These are phyloP conservation scores for Cygnus atratus DNA, from an alignment of 2,113 vertebrate genomes.

Conservation along the genomic window DNA sequence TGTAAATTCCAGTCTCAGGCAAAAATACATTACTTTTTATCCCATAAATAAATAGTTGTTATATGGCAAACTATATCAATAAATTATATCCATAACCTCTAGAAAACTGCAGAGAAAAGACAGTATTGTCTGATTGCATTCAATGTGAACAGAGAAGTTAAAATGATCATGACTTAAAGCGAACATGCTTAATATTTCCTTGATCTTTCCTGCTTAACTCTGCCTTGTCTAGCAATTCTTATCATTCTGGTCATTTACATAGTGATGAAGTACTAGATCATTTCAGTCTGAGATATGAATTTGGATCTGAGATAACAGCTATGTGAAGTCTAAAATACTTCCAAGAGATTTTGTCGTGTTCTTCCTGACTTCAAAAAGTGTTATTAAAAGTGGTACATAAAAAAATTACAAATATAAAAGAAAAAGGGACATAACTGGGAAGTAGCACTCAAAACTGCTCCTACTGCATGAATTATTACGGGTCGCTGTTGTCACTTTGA, in stretches of 20 bases:
- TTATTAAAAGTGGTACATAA: background rate
- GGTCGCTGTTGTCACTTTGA: background rate
- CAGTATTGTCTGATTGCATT: background rate
- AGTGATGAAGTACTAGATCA: background rate
- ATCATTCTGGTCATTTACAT: background rate
- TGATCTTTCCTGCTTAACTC: background rate
- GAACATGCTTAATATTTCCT: background rate
- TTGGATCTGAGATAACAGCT: background rate
- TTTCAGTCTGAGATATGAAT: background rate
- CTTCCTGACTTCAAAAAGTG: background rate
- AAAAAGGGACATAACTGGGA: accelerated
- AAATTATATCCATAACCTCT: background rate
- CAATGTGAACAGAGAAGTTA: background rate
- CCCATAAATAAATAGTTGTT: background rate
- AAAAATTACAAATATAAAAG: background rate
- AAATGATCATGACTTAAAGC: background rate
- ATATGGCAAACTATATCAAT: background rate
- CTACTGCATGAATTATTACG: background rate
- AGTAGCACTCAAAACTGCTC: background rate
- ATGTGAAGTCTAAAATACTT: background rate
- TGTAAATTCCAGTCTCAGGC: background rate
- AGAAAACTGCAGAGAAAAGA: conserved; percentile 10
- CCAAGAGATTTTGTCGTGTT: background rate
- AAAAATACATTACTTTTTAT: conserved; percentile 10
- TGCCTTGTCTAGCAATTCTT: background rate